Conservation (phyloP, 2,113 vertebrate species). For the Nycticorax nycticorax region DNA sequence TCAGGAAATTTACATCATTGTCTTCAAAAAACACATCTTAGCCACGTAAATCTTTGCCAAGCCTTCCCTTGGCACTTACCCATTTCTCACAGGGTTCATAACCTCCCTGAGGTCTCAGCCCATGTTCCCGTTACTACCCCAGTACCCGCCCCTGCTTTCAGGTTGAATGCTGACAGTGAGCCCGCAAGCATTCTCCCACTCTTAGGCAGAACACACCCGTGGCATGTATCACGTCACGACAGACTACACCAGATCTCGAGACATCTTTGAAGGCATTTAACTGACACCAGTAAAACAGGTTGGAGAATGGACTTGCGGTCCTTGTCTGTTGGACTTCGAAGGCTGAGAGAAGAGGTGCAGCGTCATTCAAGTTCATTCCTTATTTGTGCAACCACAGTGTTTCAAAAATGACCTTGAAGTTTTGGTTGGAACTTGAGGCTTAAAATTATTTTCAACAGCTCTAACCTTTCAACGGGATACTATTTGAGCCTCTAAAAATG, state of each 20-base stretch:
- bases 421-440: background rate
- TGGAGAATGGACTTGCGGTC: background rate
- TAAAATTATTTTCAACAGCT: background rate
- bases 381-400: background rate
- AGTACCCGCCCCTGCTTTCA: background rate
- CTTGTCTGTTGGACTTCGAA: background rate
- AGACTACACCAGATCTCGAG: background rate
- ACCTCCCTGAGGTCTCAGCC: background rate
- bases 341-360: background rate
- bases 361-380: background rate
- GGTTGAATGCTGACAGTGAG: background rate
- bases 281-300: background rate
- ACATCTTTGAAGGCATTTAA: background rate
- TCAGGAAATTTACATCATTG: background rate
- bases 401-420: background rate
- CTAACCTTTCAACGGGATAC: background rate
- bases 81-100: background rate
- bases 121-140: fast-evolving
- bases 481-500: background rate
- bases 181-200: background rate
- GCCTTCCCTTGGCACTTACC: background rate
- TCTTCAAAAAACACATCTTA: background rate
- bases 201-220: background rate
- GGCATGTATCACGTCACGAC: background rate
- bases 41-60: background rate